These are phyloP conservation scores for Sarcophaga variegata DNA, from an alignment of 2,888 invertebrate genomes.

Conservation along the genomic window DNA sequence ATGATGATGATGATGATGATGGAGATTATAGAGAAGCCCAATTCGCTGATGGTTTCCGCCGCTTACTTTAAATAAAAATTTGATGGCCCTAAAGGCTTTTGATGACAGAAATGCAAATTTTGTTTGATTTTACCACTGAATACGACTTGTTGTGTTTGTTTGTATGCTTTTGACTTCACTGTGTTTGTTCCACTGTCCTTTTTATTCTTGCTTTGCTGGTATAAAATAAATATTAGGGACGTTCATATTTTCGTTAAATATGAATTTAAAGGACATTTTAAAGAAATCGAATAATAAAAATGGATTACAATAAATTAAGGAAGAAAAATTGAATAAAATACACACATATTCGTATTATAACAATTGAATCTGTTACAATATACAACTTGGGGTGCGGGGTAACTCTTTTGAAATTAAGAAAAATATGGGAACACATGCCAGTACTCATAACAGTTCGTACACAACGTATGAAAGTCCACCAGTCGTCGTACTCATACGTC, in stretches of 20 bases:
- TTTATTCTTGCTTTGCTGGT: background rate
- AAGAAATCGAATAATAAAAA: too few species aligned
- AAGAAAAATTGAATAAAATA: too few species aligned
- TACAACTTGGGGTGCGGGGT: too few species aligned
- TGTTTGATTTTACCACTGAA: slow-evolving; percentile 54
- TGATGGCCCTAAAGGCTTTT: slow-evolving; percentile 24
- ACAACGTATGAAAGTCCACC: too few species aligned
- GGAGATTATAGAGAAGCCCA: slow-evolving; percentile 17
- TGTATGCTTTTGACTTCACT: slow-evolving; percentile 42
- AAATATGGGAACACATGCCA: too few species aligned
- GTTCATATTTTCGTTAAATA: background rate
- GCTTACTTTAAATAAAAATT: slow-evolving; percentile 25
- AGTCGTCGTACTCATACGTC: too few species aligned
- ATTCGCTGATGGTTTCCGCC: slow-evolving; percentile 41
- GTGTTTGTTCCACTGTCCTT: slow-evolving; percentile 3
- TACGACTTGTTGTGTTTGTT: slow-evolving; percentile 55
- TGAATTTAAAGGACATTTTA: too few species aligned
- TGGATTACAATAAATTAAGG: too few species aligned
- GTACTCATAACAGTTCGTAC: too few species aligned
- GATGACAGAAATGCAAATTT: slow-evolving; percentile 50
- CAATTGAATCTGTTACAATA: too few species aligned
- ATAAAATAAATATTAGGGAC: background rate
- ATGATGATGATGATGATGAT: slow-evolving; percentile 37
- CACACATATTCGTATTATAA: too few species aligned
- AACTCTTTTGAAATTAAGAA: too few species aligned